These are phyloP conservation scores for Amia ocellicauda DNA, from an alignment of 2,113 vertebrate genomes.

Conservation along the genomic window DNA sequence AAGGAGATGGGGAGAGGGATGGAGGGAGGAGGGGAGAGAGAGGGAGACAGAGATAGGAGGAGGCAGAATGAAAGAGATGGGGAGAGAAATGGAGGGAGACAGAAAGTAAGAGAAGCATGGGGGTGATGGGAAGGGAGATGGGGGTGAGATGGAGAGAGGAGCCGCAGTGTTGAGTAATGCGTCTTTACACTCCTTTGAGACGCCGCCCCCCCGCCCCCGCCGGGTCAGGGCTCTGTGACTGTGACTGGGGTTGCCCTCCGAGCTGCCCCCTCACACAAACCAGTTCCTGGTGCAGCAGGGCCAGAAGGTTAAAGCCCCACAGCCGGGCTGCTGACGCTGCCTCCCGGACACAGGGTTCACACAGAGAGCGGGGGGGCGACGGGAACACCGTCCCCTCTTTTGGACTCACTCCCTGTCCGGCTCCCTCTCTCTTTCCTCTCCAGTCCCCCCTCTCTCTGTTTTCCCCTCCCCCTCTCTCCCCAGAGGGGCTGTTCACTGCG, in stretches of 20 bases:
- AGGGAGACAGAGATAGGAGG: slow-evolving; percentile 56
- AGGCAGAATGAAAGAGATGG: slow-evolving; percentile 28
- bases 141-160: slow-evolving; percentile 12
- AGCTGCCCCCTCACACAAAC: no score
- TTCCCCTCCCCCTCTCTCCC: slow-evolving; percentile 45
- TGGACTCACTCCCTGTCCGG: slow-evolving; percentile 15
- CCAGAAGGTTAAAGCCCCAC: no score
- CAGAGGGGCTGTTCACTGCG: slow-evolving; percentile 29
- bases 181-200: no score
- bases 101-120: slow-evolving; percentile 6
- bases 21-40: slow-evolving; percentile 19
- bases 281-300: no score
- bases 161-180: no score
- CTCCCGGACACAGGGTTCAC: no score
- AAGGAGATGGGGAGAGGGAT: not conserved
- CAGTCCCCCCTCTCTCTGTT: slow-evolving; percentile 25
- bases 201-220: no score
- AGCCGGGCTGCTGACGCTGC: no score
- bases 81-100: slow-evolving; percentile 22
- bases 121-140: slow-evolving; percentile 19
- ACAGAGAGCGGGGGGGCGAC: no score
- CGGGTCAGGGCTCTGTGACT: no score
- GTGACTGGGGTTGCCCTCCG: no score
- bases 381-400: no score
- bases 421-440: slow-evolving; percentile 27